Conservation (phyloP, 92 coral and sea anemone species). For the Zoanthus sociatus region DNA sequence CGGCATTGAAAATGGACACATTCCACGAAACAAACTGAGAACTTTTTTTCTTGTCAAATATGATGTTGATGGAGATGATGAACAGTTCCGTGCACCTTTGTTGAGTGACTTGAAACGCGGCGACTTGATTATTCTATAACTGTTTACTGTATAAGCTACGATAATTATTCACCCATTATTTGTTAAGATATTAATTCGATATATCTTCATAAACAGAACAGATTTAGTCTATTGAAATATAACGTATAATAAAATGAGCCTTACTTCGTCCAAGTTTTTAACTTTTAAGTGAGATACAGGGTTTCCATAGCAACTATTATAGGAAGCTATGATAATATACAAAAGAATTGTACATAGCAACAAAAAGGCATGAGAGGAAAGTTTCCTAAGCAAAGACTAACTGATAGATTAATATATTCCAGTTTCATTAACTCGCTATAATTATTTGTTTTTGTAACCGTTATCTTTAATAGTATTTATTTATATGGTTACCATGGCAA, state of each 20-base stretch:
- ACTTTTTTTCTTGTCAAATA: neutral
- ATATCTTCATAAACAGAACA: too few relatives aligned
- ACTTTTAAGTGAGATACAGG: slow-evolving; percentile 16
- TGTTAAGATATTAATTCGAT: too few relatives aligned
- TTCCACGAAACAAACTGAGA: slow-evolving; percentile 10
- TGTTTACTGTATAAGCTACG: neutral
- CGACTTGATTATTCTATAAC: neutral
- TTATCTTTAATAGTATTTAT: slow-evolving; percentile 15
- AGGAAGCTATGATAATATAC: slow-evolving; percentile 18
- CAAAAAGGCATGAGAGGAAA: slow-evolving; percentile 21
- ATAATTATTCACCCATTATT: too few relatives aligned
- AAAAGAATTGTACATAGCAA: slow-evolving; percentile 27
- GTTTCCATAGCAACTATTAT: slow-evolving; percentile 30
- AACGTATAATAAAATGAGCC: too few relatives aligned
- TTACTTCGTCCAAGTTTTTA: too few relatives aligned
- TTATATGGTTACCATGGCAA: slow-evolving; percentile 33
- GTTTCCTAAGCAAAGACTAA: slow-evolving; percentile 12
- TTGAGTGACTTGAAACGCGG: neutral
- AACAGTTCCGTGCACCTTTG: too few relatives aligned
- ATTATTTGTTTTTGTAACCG: neutral
- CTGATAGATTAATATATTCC: neutral
- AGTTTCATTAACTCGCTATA: slow-evolving; percentile 24
- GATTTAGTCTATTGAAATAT: too few relatives aligned
- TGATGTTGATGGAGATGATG: neutral
- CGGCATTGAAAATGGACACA: slow-evolving; percentile 13